Evolutionary conservation across 2,113 vertebrate genomes (phyloP).

Genomic region (Variabilichromis moorii): DNA sequence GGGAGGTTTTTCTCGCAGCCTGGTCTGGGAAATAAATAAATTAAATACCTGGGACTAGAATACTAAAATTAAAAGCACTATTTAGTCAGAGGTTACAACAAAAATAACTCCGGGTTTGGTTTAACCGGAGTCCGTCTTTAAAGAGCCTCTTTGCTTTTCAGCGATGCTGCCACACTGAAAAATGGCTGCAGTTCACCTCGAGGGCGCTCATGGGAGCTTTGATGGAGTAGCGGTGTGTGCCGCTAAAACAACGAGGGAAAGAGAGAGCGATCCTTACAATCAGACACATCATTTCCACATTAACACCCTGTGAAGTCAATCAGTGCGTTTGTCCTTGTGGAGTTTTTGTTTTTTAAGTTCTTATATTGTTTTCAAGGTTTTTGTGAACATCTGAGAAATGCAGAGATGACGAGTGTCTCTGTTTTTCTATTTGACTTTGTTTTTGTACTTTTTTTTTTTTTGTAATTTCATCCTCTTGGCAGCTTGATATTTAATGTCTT

Average conservation of each 20-base stretch:
- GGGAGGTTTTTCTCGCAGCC: neutral
- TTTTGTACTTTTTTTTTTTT: neutral
- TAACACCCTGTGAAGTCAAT: neutral
- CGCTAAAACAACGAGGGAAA: neutral
- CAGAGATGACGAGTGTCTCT: neutral
- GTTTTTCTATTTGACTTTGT: conserved; percentile 30
- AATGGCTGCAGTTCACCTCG: neutral
- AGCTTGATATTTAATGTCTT: conserved; percentile 41
- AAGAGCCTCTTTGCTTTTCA: neutral
- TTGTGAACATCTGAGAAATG: neutral
- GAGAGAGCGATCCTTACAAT: neutral
- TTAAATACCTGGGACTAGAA: neutral
- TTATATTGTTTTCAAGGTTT: neutral
- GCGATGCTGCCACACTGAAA: neutral
- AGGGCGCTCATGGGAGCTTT: neutral
- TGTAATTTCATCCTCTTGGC: conserved; percentile 34
- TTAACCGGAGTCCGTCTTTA: accelerated
- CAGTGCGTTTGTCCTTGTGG: neutral
- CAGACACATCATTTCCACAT: neutral
- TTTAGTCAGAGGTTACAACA: neutral
- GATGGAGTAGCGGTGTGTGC: neutral
- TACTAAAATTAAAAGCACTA: neutral
- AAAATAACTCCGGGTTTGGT: neutral
- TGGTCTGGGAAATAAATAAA: neutral
- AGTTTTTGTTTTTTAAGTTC: neutral